Evolutionary conservation across 2,113 vertebrate species (phyloP).

Genomic region (Myrmecophaga tridactyla): DNA sequence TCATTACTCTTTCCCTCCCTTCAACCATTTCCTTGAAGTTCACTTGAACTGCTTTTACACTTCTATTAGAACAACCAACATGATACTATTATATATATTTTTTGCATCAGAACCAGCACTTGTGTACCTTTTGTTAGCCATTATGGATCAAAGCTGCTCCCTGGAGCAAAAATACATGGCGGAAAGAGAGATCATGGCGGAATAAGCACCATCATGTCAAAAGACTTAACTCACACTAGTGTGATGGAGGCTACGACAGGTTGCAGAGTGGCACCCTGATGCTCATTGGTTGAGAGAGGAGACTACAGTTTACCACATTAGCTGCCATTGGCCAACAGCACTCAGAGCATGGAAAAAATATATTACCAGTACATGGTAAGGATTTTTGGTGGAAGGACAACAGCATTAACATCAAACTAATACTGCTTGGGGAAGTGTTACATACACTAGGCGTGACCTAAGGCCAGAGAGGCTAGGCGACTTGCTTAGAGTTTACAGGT

Average conservation of each 20-base stretch:
- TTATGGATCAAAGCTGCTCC: not conserved
- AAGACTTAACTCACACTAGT: not conserved
- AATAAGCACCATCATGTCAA: not conserved
- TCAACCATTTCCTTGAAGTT: constrained; percentile 13
- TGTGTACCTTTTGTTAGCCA: not conserved
- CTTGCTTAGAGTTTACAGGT: not conserved
- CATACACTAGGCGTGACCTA: not conserved
- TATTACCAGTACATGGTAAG: not conserved
- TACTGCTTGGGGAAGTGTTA: not conserved
- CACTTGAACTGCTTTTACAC: not conserved
- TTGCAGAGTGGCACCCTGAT: not conserved
- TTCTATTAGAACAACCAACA: not conserved
- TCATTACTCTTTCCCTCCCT: not conserved
- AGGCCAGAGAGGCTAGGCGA: not conserved
- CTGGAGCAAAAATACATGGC: not conserved
- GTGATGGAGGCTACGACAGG: not conserved
- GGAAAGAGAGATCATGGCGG: not conserved
- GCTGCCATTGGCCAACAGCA: not conserved
- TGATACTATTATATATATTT: not conserved
- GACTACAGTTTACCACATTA: not conserved
- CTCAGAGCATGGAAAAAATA: not conserved
- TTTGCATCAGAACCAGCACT: not conserved
- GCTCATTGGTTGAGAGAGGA: not conserved
- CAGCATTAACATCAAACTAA: not conserved
- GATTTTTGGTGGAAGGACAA: not conserved